Base-by-base conservation (phyloP, 2,888 invertebrate species). In the Andrena fulva region DNA sequence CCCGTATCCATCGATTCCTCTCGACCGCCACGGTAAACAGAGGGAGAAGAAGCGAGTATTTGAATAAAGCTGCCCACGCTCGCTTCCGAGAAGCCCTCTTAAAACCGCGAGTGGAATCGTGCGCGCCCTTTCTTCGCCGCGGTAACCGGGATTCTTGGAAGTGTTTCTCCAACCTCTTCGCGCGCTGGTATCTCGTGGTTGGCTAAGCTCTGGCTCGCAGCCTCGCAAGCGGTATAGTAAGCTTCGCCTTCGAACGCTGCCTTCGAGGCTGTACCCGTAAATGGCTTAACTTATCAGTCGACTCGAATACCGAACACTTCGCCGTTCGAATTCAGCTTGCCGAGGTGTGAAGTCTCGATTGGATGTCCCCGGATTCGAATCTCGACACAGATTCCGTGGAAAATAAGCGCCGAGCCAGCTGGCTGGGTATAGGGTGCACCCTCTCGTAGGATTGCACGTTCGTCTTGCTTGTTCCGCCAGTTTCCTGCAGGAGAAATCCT, bases 61-160 rank as follows among this genome's bases (percentile, higher is more conserved):
- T 73, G 80, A 80, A 80, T 80, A 80, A 73, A 72, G 68, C 80
- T 80, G 35, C 73, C 80, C 80, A 80, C 80, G 73, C 79, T 73
- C 62, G 73, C 56, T 80, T 80, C 80, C 73, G 42, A 72, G 80
- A 80, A 80, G 59, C 56, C 56, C 56, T 33, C 68, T 80, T 78
- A 70, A 60, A 68, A 50, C 63, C 80, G 52, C 73, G 80, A 80
- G 73, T 48, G 80, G 73, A 71, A 54, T 67, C 66, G 67, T 29
- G 63, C 42, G 66, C 62, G 71, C 62, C 72, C 67, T 80, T 80
- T 73, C 73, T 60, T 79, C 63, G 52, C 33, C 35, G 35, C 48
- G 79, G 63, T 63, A 62, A 71, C 62, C 66, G 54, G 67, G 7
- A 72, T 80, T 80, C 80, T 63, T 31, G 72, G 80, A 80, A 80